Evolutionary conservation across 2,888 invertebrate species (phyloP).

Genomic region (Halocaridina rubra): DNA sequence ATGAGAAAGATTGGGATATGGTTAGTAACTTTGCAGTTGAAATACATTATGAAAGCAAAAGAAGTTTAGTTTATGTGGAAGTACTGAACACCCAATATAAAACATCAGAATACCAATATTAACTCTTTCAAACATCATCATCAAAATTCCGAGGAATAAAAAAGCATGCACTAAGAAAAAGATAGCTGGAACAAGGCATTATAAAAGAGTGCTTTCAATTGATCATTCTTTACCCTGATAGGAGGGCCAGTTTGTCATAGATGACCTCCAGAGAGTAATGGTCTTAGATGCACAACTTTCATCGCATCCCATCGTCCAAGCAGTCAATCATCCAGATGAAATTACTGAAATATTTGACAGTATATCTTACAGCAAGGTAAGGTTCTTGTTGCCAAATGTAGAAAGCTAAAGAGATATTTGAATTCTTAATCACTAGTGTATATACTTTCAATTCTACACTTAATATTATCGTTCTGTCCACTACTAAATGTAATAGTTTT

Average conservation of each 20-base stretch:
- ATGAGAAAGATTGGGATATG: constrained; percentile 84
- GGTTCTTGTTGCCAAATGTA: background rate
- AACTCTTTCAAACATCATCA: too few species aligned
- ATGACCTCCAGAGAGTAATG: constrained; percentile 80
- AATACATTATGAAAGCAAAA: too few species aligned
- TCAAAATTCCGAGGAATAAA: too few species aligned
- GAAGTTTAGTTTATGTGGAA: too few species aligned
- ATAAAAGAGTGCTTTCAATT: background rate
- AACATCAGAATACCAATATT: too few species aligned
- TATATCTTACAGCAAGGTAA: constrained; percentile 91
- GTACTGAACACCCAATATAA: too few species aligned
- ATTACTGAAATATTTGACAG: constrained; percentile 91
- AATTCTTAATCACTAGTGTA: background rate
- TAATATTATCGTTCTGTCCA: too few species aligned
- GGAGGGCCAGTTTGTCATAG: constrained; percentile 81
- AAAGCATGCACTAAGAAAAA: too few species aligned
- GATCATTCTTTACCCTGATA: constrained; percentile 68
- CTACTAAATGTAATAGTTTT: too few species aligned
- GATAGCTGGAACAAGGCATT: too few species aligned
- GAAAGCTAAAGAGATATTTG: background rate
- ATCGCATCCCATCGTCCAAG: constrained; percentile 91
- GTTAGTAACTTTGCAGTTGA: constrained; percentile 70
- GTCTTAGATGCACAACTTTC: constrained; percentile 81
- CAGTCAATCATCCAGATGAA: constrained; percentile 86
- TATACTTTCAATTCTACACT: too few species aligned